Evolutionary conservation across 1,140 invertebrate species (phyloP).

Genomic region (Zaprionus tsacasi): DNA sequence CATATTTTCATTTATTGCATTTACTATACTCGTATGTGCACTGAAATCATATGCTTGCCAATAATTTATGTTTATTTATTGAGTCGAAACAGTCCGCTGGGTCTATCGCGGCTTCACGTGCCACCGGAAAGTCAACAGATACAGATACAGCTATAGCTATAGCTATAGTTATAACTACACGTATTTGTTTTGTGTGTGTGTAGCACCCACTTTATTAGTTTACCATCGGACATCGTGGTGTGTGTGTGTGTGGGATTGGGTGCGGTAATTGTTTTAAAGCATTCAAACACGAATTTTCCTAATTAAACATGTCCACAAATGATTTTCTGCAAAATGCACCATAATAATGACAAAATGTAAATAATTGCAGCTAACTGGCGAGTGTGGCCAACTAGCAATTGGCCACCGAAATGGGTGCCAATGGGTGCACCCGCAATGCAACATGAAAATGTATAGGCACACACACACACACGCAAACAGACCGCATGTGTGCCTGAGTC

Average conservation of each 20-base stretch:
- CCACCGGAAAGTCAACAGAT: conserved; percentile 23
- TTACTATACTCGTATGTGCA: conserved; percentile 5
- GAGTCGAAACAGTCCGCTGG: conserved; percentile 24
- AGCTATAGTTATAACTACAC: not conserved
- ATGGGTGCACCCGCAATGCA: not conserved
- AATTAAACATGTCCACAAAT: conserved; percentile 73
- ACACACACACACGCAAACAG: not conserved
- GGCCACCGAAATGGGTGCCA: conserved; percentile 21
- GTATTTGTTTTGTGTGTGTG: not conserved
- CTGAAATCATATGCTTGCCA: conserved; percentile 58
- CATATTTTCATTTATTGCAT: conserved; percentile 2
- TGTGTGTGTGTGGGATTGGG: conserved; percentile 9
- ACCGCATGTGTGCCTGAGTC: not conserved
- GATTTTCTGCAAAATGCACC: conserved; percentile 58
- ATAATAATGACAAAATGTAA: conserved; percentile 71
- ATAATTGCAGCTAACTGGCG: conserved; percentile 53
- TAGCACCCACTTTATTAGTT: conserved; percentile 47
- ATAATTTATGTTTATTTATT: conserved; percentile 73
- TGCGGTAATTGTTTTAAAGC: conserved; percentile 73
- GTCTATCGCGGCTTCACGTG: not conserved
- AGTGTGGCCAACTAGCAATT: conserved; percentile 32
- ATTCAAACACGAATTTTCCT: conserved; percentile 75
- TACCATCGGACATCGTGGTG: conserved; percentile 18
- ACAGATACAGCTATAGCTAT: not conserved
- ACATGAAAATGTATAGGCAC: too few relatives aligned